Conservation (phyloP, 2,113 vertebrate species). For the Pteruthius melanotis region DNA sequence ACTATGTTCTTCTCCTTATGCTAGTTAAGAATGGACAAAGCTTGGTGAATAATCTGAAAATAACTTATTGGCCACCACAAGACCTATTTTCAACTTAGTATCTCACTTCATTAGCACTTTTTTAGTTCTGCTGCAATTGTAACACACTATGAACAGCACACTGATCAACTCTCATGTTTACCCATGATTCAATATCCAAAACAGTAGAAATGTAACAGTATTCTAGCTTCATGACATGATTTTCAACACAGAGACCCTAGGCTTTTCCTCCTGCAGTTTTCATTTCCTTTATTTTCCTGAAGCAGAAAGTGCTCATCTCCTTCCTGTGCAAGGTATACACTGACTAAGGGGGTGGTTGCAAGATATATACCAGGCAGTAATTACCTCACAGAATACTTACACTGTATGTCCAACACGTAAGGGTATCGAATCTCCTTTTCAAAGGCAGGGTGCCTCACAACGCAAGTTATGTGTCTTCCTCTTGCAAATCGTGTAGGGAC, state of each 20-base stretch:
- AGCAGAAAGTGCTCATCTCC: neutral
- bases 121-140: neutral
- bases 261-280: neutral
- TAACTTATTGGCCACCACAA: neutral
- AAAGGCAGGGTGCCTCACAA: conserved; percentile 90
- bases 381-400: conserved; percentile 77
- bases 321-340: neutral
- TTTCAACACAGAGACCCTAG: neutral
- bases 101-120: neutral
- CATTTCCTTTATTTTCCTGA: neutral
- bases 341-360: neutral
- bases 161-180: neutral
- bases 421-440: conserved; percentile 84
- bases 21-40: neutral
- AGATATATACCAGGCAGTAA: neutral
- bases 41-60: neutral
- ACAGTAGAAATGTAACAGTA: neutral
- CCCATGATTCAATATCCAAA: neutral
- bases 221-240: neutral
- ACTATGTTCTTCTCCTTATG: neutral
- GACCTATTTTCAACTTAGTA: neutral
- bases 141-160: neutral
- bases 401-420: conserved; percentile 86
- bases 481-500: conserved; percentile 83
- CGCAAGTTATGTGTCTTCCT: conserved; percentile 86